A percentile compares a stretch with the other conserved stretches of the same genome.
Evolutionary conservation across 2,888 invertebrate genomes (phyloP).

Genomic region (Stenoptilia bipunctidactyla): DNA sequence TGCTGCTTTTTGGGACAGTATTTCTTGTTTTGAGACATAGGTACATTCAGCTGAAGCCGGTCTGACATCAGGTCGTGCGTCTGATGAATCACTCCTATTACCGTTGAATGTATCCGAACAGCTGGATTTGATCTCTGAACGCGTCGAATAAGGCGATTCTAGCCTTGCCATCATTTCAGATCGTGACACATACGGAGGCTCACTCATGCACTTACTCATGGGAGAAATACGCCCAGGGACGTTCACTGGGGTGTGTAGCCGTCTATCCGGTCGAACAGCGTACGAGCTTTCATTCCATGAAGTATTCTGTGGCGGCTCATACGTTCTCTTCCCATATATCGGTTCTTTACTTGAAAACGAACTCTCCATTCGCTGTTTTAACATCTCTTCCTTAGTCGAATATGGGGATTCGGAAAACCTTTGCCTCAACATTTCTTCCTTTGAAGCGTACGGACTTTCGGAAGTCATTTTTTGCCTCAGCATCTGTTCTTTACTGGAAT

Average conservation of each 20-base stretch:
- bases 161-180: constrained; percentile 56
- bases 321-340: constrained; percentile 52
- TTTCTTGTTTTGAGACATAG: constrained; percentile 64
- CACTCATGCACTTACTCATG: constrained; percentile 61
- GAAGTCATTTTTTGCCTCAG: constrained; percentile 42
- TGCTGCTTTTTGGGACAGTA: constrained; percentile 62
- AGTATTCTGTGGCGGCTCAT: constrained; percentile 53
- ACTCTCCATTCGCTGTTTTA: constrained; percentile 53
- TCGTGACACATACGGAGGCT: constrained; percentile 56
- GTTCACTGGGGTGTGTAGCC: constrained; percentile 50
- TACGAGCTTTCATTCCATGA: constrained; percentile 56
- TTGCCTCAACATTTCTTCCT: constrained; percentile 64
- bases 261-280: constrained; percentile 49
- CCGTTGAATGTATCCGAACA: constrained; percentile 52
- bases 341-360: constrained; percentile 41
- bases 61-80: constrained; percentile 37
- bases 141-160: constrained; percentile 49
- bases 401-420: constrained; percentile 65
- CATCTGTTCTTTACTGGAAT: constrained; percentile 61
- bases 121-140: constrained; percentile 54
- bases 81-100: constrained; percentile 36
- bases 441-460: constrained; percentile 58
- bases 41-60: constrained; percentile 61
- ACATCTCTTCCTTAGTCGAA: constrained; percentile 59
- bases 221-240: constrained; percentile 49